Base-by-base conservation (phyloP, 1,140 invertebrate species). In the Ctenoplectra terminalis region DNA sequence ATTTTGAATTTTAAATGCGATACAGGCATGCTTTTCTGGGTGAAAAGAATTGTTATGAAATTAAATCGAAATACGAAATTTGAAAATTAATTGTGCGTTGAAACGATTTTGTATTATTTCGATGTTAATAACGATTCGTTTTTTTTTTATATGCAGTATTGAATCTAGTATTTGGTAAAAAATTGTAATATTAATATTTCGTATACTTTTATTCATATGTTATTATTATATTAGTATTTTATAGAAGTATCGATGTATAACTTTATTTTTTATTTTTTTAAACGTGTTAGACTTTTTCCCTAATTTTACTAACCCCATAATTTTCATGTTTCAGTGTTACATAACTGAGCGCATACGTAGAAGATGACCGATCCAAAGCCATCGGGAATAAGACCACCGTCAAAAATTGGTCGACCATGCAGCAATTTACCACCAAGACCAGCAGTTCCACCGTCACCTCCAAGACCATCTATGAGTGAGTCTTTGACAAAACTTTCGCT, bases 341-440 rank as follows among this genome's bases (percentile, higher is more conserved):
- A 75, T 86, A 64, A 76, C 58, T 82, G 70, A 82, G 26, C 72
- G 64, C 2, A 31, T 82, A 69, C 17, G 46, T 80, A 60, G 34
- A 90, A 66, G 71, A 92, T 92, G 90, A 83, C 82, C 13, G 90
- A 92, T 5, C 52, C 64, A 37, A 92, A 91, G 37, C 85, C 90
- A 76, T 95, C 95, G 8, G 95, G 95, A 3, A 85, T 96, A 52
- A 95, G 94, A 79, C 95, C 94, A 52, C 95, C 95, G n/a, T 94
- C 94, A 23, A 95, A 95, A 90, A 96, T 96, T 87, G 95, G 95
- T 63, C 90, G 95, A 67, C 92, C 95, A 50, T 95, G 95, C 83
- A 95, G 94, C 67, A 93, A 94, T 61, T 90, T 93, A 79, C 92
- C 94, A 63, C 95, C 95, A 26, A 95, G 95, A 90, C 95, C 95